phyloP scores from a whole-genome alignment of 2,888 invertebrate genomes.

The Heteropelma amictum region DNA sequence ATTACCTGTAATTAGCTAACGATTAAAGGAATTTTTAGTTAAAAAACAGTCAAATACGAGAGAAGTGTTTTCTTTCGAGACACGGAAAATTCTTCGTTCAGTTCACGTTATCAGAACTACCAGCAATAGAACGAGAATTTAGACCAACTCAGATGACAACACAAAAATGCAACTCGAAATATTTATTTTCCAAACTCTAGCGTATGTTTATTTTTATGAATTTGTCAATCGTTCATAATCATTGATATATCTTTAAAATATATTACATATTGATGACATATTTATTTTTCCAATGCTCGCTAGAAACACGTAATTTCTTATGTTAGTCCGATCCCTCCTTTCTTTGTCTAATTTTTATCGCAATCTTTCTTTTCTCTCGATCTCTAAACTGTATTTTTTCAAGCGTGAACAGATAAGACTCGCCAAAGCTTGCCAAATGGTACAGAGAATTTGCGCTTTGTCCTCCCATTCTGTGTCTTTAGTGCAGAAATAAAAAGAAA shows the following conservation, averaged over 20 bases:
- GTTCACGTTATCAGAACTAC: too few relatives aligned
- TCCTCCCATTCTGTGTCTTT: constrained; percentile 40
- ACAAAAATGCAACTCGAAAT: too few relatives aligned
- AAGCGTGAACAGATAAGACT: constrained; percentile 54
- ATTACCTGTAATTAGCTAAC: not conserved
- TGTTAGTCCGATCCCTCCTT: not conserved
- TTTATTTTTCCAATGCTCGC: too few relatives aligned
- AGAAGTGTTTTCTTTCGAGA: too few relatives aligned
- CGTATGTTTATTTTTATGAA: too few relatives aligned
- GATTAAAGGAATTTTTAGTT: not conserved
- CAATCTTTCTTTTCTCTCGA: constrained; percentile 2
- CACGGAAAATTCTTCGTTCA: not conserved
- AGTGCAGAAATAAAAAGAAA: constrained; percentile 47
- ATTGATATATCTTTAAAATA: too few relatives aligned
- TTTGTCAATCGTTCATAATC: too few relatives aligned
- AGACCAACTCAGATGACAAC: too few relatives aligned
- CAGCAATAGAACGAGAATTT: too few relatives aligned
- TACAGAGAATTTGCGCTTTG: constrained; percentile 25
- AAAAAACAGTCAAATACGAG: too few relatives aligned
- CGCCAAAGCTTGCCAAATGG: constrained; percentile 43
- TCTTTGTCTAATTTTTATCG: constrained; percentile 13
- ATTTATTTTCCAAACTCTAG: too few relatives aligned
- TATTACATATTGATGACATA: too few relatives aligned
- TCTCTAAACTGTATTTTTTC: constrained; percentile 29
- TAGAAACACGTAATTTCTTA: not conserved